These are phyloP conservation scores for Boleophthalmus pectinirostris DNA, from an alignment of 2,113 vertebrate genomes.

Conservation along the genomic window DNA sequence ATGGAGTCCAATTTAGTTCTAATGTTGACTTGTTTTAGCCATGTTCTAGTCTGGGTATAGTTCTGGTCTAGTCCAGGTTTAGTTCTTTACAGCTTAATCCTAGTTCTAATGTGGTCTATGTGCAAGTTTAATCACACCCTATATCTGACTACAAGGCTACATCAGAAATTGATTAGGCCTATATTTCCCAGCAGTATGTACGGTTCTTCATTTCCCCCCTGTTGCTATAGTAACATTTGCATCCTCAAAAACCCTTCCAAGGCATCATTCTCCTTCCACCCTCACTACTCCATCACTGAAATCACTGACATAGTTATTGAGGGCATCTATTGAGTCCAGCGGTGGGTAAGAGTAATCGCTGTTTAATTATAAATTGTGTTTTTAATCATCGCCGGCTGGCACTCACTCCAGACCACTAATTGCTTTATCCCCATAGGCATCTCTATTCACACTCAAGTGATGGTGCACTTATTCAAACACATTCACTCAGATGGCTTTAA, in stretches of 20 bases:
- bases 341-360: slow-evolving; percentile 52
- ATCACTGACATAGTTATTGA: slow-evolving; percentile 32
- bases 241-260: not conserved
- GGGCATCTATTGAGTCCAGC: slow-evolving; percentile 40
- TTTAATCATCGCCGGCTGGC: slow-evolving; percentile 56
- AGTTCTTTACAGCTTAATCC: not conserved
- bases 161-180: not conserved
- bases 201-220: not conserved
- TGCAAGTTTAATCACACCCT: too few species aligned
- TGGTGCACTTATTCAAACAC: slow-evolving; percentile 33
- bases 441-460: slow-evolving; percentile 38
- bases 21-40: too few species aligned
- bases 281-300: slow-evolving; percentile 14
- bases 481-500: slow-evolving; percentile 11
- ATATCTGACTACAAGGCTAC: not conserved
- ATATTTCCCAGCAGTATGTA: not conserved
- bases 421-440: slow-evolving; percentile 57
- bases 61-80: not conserved
- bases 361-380: slow-evolving; percentile 56
- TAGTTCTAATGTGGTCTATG: too few species aligned
- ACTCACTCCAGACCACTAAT: slow-evolving; percentile 50
- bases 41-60: too few species aligned
- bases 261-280: not conserved
- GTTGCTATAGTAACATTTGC: slow-evolving; percentile 16
- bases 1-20: too few species aligned